A percentile compares a stretch with the other conserved stretches of the same genome.
Conservation (phyloP, 2,888 invertebrate genomes). For the Hypena proboscidalis region DNA sequence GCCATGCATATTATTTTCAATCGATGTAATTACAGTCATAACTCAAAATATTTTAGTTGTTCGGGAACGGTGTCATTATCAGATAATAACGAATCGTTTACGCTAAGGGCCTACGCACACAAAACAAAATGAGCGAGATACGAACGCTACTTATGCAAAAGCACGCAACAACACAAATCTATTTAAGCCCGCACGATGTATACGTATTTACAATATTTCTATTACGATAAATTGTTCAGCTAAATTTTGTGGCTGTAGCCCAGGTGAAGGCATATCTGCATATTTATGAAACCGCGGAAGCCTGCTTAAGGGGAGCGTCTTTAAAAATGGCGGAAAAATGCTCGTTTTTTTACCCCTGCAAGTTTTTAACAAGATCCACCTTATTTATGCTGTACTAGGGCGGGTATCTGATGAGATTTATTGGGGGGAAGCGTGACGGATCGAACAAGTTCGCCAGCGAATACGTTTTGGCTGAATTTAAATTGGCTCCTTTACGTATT, state of each 20-base stretch:
- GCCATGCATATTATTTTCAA: constrained; percentile 24
- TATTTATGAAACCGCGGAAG: constrained; percentile 82
- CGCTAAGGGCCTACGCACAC: constrained; percentile 66
- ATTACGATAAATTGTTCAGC: constrained; percentile 80
- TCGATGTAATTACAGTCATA: constrained; percentile 35
- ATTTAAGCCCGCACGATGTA: constrained; percentile 72
- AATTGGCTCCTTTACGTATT: constrained; percentile 63
- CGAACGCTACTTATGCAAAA: constrained; percentile 73
- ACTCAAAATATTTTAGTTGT: constrained; percentile 38
- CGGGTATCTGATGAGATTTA: constrained; percentile 75
- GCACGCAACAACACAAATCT: constrained; percentile 77
- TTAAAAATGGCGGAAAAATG: constrained; percentile 79
- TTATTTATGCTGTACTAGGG: constrained; percentile 80
- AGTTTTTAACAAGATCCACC: constrained; percentile 83
- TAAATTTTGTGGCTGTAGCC: constrained; percentile 80
- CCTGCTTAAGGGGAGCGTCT: constrained; percentile 77
- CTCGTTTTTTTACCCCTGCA: constrained; percentile 71
- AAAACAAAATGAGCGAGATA: constrained; percentile 57
- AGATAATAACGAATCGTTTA: constrained; percentile 66
- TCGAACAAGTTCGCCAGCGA: constrained; percentile 67
- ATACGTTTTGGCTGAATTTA: constrained; percentile 69
- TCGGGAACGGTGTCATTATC: constrained; percentile 54
- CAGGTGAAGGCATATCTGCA: constrained; percentile 84
- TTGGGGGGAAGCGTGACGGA: constrained; percentile 77
- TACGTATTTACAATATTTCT: constrained; percentile 81